These are phyloP conservation scores for Ectropis grisescens DNA, from an alignment of 1,140 invertebrate genomes.

Conservation along the genomic window DNA sequence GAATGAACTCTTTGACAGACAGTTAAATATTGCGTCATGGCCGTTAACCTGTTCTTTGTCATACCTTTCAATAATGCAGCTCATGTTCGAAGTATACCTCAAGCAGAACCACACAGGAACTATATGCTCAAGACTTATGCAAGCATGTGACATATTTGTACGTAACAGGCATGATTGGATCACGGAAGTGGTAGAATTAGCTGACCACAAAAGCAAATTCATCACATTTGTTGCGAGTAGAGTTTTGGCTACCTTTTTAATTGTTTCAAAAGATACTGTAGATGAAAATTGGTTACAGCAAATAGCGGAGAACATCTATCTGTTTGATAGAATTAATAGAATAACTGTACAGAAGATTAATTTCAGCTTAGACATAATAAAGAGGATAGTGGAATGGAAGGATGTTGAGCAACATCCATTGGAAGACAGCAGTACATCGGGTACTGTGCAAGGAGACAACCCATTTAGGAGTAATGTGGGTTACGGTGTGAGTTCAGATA, in stretches of 20 bases:
- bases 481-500: slow-evolving; percentile 32
- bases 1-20: slow-evolving; percentile 77
- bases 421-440: slow-evolving; percentile 74
- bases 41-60: slow-evolving; percentile 78
- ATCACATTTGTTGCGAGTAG: slow-evolving; percentile 84
- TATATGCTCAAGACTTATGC: slow-evolving; percentile 83
- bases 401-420: slow-evolving; percentile 85
- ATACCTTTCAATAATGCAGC: slow-evolving; percentile 85
- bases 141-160: slow-evolving; percentile 84
- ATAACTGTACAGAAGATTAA: slow-evolving; percentile 78
- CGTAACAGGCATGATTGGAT: slow-evolving; percentile 85
- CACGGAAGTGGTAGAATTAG: slow-evolving; percentile 84
- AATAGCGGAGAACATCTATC: slow-evolving; percentile 76
- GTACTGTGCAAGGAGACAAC: slow-evolving; percentile 50
- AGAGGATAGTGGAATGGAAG: slow-evolving; percentile 89
- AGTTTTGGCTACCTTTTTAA: slow-evolving; percentile 85
- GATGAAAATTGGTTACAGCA: slow-evolving; percentile 84
- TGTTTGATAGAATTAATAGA: slow-evolving; percentile 70
- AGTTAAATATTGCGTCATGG: slow-evolving; percentile 79
- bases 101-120: slow-evolving; percentile 85
- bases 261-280: slow-evolving; percentile 84
- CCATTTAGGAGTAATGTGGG: slow-evolving; percentile 48
- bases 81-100: slow-evolving; percentile 86
- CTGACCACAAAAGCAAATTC: slow-evolving; percentile 83
- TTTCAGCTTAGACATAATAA: slow-evolving; percentile 87